These are phyloP conservation scores for Phodopus roborovskii DNA, from an alignment of 2,113 vertebrate genomes.

Conservation along the genomic window DNA sequence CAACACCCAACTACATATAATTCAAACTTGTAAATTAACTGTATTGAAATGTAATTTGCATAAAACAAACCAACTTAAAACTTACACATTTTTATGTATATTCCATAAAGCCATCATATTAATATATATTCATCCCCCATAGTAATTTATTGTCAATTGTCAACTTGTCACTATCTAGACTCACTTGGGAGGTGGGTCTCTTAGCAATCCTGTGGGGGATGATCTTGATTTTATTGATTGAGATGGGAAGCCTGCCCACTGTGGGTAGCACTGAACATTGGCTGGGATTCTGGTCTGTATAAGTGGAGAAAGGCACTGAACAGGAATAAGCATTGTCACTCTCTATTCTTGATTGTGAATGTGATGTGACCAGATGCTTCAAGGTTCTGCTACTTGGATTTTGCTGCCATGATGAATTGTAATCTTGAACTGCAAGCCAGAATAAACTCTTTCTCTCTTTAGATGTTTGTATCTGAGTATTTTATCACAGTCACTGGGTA, in stretches of 20 bases:
- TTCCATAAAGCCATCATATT: neutral
- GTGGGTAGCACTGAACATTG: neutral
- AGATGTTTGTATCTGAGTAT: neutral
- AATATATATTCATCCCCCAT: neutral
- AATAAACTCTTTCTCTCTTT: neutral
- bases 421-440: neutral
- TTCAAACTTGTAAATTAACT: neutral
- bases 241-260: neutral
- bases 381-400: neutral
- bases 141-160: neutral
- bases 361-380: neutral
- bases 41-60: neutral
- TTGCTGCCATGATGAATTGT: too few relatives aligned
- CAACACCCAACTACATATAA: neutral
- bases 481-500: neutral
- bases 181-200: neutral
- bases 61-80: neutral
- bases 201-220: neutral
- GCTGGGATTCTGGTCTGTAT: neutral
- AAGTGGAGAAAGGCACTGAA: neutral
- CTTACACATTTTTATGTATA: neutral
- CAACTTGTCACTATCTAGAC: neutral
- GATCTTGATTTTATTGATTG: neutral
- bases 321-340: neutral
- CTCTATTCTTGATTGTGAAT: neutral